A percentile compares a stretch with the other conserved stretches of the same genome.
These are phyloP conservation scores for Tetragonula carbonaria DNA, from an alignment of 2,888 invertebrate genomes.

Conservation along the genomic window DNA sequence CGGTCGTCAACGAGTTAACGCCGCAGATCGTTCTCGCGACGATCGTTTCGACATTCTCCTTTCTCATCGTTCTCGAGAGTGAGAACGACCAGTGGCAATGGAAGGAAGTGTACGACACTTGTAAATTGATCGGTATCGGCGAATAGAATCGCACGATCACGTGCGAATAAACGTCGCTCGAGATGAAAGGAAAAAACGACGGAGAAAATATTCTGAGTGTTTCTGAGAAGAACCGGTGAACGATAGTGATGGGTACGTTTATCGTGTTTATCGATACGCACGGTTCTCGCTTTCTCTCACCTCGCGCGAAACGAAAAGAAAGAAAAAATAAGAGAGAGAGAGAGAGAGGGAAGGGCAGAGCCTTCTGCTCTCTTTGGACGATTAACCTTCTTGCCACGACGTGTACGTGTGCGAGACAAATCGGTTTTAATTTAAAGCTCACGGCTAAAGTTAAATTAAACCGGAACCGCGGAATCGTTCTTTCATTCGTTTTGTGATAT, in stretches of 20 bases:
- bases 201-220: slow-evolving; percentile 34
- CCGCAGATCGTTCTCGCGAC: neutral
- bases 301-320: neutral
- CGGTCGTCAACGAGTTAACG: neutral
- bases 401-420: slow-evolving; percentile 10
- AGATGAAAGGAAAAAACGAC: neutral
- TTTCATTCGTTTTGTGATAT: neutral
- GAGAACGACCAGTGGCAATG: neutral
- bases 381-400: neutral
- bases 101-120: neutral
- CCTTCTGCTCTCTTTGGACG: neutral
- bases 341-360: too few relatives aligned
- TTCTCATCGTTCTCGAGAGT: neutral
- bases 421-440: slow-evolving; percentile 35
- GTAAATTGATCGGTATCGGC: neutral
- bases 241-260: slow-evolving; percentile 15
- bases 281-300: neutral
- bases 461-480: neutral
- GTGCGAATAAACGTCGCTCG: neutral
- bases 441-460: slow-evolving; percentile 30
- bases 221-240: slow-evolving; percentile 13
- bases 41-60: neutral
- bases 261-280: neutral
- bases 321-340: neutral
- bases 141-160: neutral